Percentiles rank a stretch among this genome's conserved stretches.
Conservation (phyloP, 1,140 invertebrate species). For the Semibalanus balanoides region DNA sequence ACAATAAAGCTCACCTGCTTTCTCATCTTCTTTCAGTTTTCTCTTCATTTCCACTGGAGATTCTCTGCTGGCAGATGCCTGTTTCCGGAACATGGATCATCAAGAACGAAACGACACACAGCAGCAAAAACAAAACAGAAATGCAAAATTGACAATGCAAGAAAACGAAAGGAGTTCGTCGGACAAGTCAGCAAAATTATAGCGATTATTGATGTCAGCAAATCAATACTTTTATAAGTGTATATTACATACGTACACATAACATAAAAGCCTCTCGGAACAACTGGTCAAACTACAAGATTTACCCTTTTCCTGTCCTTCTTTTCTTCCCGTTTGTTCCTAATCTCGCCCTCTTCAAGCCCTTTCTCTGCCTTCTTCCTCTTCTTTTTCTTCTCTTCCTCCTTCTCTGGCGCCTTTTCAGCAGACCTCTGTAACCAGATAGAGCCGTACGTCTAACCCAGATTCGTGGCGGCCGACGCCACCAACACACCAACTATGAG, state of each 20-base stretch:
- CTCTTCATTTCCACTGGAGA: not conserved
- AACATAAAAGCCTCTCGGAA: not conserved
- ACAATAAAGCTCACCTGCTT: not conserved
- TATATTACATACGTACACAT: not conserved
- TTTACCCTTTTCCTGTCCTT: slow-evolving; percentile 1
- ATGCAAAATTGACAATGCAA: not conserved
- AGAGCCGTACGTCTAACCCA: not conserved
- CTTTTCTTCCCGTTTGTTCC: not conserved
- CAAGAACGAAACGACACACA: too few species aligned
- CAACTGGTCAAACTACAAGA: not conserved
- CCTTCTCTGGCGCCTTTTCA: not conserved
- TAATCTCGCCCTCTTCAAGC: not conserved
- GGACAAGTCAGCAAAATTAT: too few species aligned
- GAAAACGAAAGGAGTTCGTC: too few species aligned
- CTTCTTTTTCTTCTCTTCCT: slow-evolving; percentile 1
- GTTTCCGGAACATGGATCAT: not conserved
- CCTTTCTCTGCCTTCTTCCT: not conserved
- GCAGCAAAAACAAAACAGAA: not conserved
- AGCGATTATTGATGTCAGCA: too few species aligned
- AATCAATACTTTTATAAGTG: not conserved
- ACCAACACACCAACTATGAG: not conserved
- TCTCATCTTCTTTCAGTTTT: not conserved
- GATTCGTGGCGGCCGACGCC: not conserved
- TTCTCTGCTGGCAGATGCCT: not conserved
- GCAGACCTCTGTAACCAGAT: not conserved